These are phyloP conservation scores for Eudemis profundana DNA, from an alignment of 2,888 invertebrate species.

Conservation along the genomic window DNA sequence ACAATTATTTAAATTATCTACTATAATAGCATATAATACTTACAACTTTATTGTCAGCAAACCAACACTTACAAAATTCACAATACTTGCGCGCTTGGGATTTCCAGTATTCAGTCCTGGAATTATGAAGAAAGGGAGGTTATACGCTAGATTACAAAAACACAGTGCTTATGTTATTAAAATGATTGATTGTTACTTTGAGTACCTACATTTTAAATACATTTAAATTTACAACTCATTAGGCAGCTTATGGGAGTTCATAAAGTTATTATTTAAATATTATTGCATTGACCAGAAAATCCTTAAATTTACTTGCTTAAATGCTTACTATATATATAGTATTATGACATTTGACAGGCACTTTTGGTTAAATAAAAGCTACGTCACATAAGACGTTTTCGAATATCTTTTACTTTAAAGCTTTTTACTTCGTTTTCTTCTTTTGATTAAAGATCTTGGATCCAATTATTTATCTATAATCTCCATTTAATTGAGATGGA, in stretches of 20 bases:
- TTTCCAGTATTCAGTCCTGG: constrained; percentile 98
- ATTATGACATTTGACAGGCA: too few relatives aligned
- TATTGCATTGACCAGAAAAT: too few relatives aligned
- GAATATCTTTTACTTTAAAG: not conserved
- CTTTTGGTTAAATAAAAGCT: too few relatives aligned
- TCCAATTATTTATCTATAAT: too few relatives aligned
- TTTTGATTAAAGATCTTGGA: too few relatives aligned
- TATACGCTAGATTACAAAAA: not conserved
- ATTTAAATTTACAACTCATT: not conserved
- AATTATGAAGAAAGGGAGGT: constrained; percentile 8
- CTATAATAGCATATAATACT: too few relatives aligned
- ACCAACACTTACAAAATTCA: constrained; percentile 99
- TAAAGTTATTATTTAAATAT: too few relatives aligned
- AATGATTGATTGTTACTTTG: not conserved
- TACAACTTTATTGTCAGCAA: constrained; percentile 97
- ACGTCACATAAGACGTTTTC: not conserved
- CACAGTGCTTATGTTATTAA: not conserved
- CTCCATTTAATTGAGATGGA: too few relatives aligned
- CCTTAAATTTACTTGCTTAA: too few relatives aligned
- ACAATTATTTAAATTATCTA: too few relatives aligned
- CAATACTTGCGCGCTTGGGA: constrained; percentile 98
- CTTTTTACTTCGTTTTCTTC: not conserved
- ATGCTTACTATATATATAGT: too few relatives aligned
- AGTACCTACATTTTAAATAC: constrained; percentile 12
- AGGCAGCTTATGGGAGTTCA: too few relatives aligned